A percentile compares a stretch with the other conserved stretches of the same genome.
Evolutionary conservation across 2,797 vertebrate species (phyloP).

Genomic region (Avahi laniger): DNA sequence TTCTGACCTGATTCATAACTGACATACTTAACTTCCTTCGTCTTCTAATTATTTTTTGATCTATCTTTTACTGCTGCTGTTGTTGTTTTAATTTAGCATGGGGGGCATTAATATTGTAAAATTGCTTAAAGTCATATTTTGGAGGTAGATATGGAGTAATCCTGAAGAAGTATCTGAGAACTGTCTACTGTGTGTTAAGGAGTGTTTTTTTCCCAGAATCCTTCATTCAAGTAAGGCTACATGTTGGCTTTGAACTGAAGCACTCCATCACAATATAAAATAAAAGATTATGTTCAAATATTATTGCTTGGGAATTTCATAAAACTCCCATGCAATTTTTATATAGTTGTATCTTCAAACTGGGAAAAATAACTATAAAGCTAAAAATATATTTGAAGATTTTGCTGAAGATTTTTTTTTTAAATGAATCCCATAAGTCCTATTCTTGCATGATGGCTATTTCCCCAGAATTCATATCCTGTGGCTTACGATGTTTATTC

Average conservation of each 20-base stretch:
- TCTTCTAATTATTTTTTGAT: not conserved
- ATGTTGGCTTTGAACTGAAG: not conserved
- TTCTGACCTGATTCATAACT: not conserved
- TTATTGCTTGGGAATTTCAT: not conserved
- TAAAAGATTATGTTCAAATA: constrained; percentile 2
- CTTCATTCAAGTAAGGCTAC: not conserved
- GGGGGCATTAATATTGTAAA: not conserved
- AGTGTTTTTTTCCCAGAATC: not conserved
- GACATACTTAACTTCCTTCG: not conserved
- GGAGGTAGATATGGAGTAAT: not conserved
- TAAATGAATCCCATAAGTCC: constrained; percentile 10
- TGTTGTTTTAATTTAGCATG: not conserved
- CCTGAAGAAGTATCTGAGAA: not conserved
- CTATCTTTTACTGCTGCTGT: not conserved
- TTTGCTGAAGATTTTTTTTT: not conserved
- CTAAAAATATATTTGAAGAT: constrained; percentile 32
- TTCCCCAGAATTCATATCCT: constrained; percentile 42
- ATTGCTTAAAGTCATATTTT: not conserved
- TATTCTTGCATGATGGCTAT: not conserved
- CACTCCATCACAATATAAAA: not conserved
- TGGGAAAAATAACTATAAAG: not conserved
- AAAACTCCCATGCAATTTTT: constrained; percentile 27
- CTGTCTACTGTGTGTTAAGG: not conserved
- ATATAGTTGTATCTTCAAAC: not conserved
- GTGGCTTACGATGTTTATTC: not conserved